These are phyloP conservation scores for Gopherus evgoodei DNA, from an alignment of 2,113 vertebrate species.

Conservation along the genomic window DNA sequence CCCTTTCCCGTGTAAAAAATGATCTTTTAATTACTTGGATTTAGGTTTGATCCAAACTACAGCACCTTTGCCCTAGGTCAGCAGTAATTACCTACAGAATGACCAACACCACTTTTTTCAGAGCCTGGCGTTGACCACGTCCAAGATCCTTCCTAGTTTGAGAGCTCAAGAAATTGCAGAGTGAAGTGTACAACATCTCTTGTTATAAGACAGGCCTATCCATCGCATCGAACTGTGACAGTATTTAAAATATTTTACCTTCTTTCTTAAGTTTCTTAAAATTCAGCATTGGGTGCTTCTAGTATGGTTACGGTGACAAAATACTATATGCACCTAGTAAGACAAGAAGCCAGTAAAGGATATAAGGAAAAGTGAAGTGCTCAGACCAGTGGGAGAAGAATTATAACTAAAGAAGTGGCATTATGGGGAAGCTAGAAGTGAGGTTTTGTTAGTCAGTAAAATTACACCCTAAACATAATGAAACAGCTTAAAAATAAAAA, in stretches of 20 bases:
- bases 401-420: neutral
- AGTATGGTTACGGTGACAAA: neutral
- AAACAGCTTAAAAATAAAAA: neutral
- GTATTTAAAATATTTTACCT: neutral
- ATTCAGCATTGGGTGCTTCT: neutral
- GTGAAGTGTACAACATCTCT: neutral
- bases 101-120: neutral
- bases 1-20: slow-evolving; percentile 33
- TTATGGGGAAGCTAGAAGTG: neutral
- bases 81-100: neutral
- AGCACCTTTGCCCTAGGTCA: neutral
- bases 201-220: neutral
- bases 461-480: neutral
- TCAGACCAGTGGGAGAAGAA: neutral
- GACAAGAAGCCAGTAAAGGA: neutral
- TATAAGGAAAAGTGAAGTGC: neutral
- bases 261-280: neutral
- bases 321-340: neutral
- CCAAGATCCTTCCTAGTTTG: neutral
- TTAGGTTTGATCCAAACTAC: neutral
- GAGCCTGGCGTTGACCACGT: neutral
- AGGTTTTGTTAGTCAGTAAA: neutral
- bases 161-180: neutral
- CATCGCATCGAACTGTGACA: neutral
- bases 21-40: neutral